These are phyloP conservation scores for Scaptomyza polygonia DNA, from an alignment of 2,888 invertebrate genomes.

Conservation along the genomic window DNA sequence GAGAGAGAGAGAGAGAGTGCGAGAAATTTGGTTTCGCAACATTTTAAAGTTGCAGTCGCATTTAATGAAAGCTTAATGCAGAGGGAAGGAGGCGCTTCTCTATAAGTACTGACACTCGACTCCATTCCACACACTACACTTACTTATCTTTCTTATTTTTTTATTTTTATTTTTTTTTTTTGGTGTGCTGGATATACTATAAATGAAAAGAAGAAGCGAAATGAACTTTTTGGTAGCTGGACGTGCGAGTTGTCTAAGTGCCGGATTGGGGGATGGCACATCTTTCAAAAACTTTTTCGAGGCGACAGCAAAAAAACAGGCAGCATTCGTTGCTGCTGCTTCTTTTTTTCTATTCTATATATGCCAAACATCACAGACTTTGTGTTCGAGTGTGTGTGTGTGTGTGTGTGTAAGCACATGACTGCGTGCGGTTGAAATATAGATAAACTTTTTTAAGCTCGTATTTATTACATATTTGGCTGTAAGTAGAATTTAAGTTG, in stretches of 20 bases:
- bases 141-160: constrained; percentile 58
- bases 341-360: constrained; percentile 34
- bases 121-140: constrained; percentile 46
- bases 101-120: constrained; percentile 50
- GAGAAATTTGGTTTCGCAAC: constrained; percentile 3
- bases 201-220: constrained; percentile 39
- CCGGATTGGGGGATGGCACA: constrained; percentile 57
- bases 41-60: constrained; percentile 67
- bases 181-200: constrained; percentile 12
- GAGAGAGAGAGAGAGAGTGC: constrained; percentile 9
- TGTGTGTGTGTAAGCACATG: constrained; percentile 54
- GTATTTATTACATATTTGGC: constrained; percentile 80
- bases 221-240: constrained; percentile 71
- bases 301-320: constrained; percentile 74
- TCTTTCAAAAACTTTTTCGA: constrained; percentile 72
- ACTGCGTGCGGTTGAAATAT: constrained; percentile 79
- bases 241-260: constrained; percentile 70
- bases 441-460: constrained; percentile 79
- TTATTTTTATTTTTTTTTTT: constrained; percentile 5
- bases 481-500: constrained; percentile 80
- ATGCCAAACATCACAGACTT: constrained; percentile 45
- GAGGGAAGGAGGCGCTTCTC: neutral
- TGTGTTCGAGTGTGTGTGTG: constrained; percentile 10
- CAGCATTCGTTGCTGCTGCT: constrained; percentile 26
- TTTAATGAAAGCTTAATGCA: constrained; percentile 64